Conservation (phyloP, 2,888 invertebrate species). For the Lochmaea capreae region DNA sequence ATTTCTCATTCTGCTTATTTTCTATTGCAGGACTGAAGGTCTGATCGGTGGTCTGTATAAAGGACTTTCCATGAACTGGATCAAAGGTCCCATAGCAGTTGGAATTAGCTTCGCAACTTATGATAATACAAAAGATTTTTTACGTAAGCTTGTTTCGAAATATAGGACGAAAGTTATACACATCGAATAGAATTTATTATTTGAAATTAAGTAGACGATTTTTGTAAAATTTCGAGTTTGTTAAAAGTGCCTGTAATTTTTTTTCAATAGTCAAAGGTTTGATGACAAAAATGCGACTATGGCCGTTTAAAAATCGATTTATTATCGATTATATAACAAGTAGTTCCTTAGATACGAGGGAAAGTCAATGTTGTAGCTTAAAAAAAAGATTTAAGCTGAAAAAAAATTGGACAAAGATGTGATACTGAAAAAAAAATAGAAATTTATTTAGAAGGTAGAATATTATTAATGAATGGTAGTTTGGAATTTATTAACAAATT, state of each 20-base stretch:
- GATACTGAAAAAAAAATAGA: too few species aligned
- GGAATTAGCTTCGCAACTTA: conserved; percentile 98
- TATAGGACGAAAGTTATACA: conserved; percentile 46
- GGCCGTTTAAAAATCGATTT: too few species aligned
- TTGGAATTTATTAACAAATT: neutral
- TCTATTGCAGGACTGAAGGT: conserved; percentile 82
- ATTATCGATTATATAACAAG: too few species aligned
- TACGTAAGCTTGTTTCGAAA: conserved; percentile 64
- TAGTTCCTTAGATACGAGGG: too few species aligned
- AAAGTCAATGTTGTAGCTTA: too few species aligned
- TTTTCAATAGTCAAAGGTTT: too few species aligned
- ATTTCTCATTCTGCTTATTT: neutral
- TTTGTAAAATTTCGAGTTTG: neutral
- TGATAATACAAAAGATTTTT: conserved; percentile 78
- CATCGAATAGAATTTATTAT: conserved; percentile 36
- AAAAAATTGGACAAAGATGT: too few species aligned
- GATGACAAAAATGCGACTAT: too few species aligned
- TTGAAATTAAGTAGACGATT: neutral
- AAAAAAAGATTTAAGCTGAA: too few species aligned
- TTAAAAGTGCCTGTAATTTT: too few species aligned
- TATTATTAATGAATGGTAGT: neutral
- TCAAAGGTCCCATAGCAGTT: conserved; percentile 90
- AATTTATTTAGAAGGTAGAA: too few species aligned
- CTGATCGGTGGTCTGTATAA: conserved; percentile 92
- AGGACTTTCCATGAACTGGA: conserved; percentile 99